Evolutionary conservation across 2,113 vertebrate species (phyloP), one percentile per base, ranked within the genome.

Genomic region (Ammodytes marinus): DNA sequence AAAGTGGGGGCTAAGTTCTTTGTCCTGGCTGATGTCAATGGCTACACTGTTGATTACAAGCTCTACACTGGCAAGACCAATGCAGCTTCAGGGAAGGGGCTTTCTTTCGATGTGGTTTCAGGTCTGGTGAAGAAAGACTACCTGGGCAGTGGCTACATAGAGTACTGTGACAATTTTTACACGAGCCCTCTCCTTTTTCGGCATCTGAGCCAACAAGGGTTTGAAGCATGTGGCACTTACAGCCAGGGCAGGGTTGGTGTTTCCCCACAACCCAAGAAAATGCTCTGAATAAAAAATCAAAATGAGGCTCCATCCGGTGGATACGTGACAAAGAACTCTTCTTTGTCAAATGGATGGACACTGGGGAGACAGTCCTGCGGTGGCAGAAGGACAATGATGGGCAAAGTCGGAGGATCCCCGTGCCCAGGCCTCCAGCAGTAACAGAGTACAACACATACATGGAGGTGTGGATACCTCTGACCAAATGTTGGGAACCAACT

Each of bases 401-500:
- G 13, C 5, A 0, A 19, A 0, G 1, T 17, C 40, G 68, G 10
- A 37, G 13, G 37, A 6, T 74, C 39, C 9, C 55, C 5, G 11
- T 74, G 46, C 63, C 54, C 54, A 74, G 63, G 4, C 70, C 63
- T 12, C 63, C 70, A 8, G 27, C 40, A 3, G 61, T 83, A 4
- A 10, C 19, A 0, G 47, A 79, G 3, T 69, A 69, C 42, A 69
- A 74, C 9, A 63, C 63, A 8, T 79, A 74, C 64, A 80, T 80
- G 69, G 69, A 8, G 82, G 70, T 14, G 53, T 75, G 45, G 66
- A 84, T 46, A 69, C 65, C 0, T 84, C 58, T 0, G 65, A 70
- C 13, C 71, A 80, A 37, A 67, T 76, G 72, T 0, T 71, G 0
- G 7, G 53, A 3, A 77, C 60, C 3, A 27, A 59, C 4, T 50